Conservation (phyloP, 2,888 invertebrate genomes). For the Aporophyla nigra region DNA sequence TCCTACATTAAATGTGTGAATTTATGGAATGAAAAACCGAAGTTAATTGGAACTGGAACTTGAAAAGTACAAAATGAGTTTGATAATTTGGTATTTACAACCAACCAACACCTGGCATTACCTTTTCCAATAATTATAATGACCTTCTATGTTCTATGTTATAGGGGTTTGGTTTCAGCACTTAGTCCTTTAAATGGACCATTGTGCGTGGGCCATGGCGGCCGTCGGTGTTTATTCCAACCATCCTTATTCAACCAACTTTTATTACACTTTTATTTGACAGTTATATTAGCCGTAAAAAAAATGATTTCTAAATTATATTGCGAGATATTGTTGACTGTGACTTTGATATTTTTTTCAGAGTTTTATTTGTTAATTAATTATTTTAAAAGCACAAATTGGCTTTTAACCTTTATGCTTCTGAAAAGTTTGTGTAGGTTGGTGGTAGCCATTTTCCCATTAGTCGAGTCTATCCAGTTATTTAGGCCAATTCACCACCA, state of each 20-base stretch:
- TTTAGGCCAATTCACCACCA: not conserved
- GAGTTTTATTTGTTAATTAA: not conserved
- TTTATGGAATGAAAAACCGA: not conserved
- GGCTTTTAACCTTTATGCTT: not conserved
- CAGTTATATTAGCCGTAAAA: not conserved
- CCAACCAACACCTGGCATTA: too few relatives aligned
- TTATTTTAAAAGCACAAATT: not conserved
- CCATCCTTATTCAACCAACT: too few relatives aligned
- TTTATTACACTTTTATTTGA: not conserved
- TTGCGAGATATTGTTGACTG: not conserved
- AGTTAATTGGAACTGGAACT: not conserved
- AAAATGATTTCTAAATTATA: not conserved
- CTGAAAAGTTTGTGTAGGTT: not conserved
- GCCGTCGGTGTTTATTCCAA: too few relatives aligned
- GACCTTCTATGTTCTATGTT: not conserved
- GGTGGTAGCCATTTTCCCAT: too few relatives aligned
- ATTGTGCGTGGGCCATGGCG: too few relatives aligned
- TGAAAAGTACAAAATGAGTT: not conserved
- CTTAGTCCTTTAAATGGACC: too few relatives aligned
- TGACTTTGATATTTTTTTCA: not conserved
- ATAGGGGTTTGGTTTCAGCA: too few relatives aligned
- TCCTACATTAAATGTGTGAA: not conserved
- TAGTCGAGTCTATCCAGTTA: not conserved
- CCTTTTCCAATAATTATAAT: not conserved
- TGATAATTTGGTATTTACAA: not conserved